Conservation (phyloP, 2,797 vertebrate species). For the Callimico goeldii region DNA sequence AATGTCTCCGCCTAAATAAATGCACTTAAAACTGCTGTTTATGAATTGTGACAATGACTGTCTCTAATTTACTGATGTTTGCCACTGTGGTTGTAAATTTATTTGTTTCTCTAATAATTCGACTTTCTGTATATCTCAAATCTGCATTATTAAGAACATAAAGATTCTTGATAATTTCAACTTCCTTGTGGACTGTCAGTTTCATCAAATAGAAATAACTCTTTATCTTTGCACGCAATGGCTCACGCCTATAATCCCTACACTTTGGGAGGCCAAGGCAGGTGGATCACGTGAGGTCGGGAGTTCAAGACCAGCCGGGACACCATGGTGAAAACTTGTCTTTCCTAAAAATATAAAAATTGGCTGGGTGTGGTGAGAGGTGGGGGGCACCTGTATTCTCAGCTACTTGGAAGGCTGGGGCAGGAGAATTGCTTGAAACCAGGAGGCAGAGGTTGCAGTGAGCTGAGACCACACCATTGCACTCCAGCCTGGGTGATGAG, state of each 20-base stretch:
- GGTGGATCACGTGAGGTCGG: neutral
- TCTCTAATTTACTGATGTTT: neutral
- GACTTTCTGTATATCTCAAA: neutral
- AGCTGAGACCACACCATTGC: neutral
- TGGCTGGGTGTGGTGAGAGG: neutral
- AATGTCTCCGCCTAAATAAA: neutral
- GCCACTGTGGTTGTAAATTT: neutral
- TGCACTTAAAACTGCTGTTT: neutral
- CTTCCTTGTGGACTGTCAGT: neutral
- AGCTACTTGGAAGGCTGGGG: neutral
- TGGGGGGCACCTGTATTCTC: neutral
- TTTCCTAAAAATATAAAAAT: neutral
- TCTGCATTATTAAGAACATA: neutral
- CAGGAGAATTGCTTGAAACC: neutral
- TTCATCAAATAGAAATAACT: neutral
- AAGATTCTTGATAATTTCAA: neutral
- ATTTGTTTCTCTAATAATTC: neutral
- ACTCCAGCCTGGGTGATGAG: neutral
- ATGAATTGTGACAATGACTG: neutral
- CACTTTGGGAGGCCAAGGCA: neutral
- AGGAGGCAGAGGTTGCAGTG: neutral
- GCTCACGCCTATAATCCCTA: neutral
- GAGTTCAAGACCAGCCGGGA: neutral
- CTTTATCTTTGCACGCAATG: neutral
- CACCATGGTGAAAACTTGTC: neutral